Evolutionary conservation across 2,888 invertebrate species (phyloP).

Genomic region (Amblyjoppa fuscipennis): DNA sequence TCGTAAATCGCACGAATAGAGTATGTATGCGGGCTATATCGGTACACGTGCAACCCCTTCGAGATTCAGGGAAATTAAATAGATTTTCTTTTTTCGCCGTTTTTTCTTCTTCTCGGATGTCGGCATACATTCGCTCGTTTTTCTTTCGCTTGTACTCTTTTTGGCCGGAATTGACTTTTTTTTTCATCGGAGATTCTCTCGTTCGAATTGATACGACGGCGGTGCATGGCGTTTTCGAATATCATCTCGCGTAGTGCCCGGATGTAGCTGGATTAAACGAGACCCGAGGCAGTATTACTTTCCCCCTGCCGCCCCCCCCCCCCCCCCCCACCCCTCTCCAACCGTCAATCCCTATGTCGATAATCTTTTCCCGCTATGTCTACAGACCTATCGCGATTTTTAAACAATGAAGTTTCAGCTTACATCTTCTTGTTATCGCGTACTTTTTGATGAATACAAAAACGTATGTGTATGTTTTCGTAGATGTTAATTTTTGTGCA

Average conservation of each 20-base stretch:
- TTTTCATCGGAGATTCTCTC: neutral
- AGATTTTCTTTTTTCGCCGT: conserved; percentile 13
- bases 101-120: conserved; percentile 24
- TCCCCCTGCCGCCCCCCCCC: neutral
- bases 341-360: neutral
- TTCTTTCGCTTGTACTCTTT: conserved; percentile 4
- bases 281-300: neutral
- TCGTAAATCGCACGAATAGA: conserved; percentile 11
- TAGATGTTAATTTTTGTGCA: neutral
- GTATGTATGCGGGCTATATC: neutral
- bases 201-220: neutral
- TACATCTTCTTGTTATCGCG: neutral
- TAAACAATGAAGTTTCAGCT: neutral
- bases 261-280: conserved; percentile 51
- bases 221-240: conserved; percentile 37
- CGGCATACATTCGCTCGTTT: conserved; percentile 32
- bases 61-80: conserved; percentile 55
- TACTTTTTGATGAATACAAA: neutral
- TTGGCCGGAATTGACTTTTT: conserved; percentile 30
- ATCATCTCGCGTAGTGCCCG: conserved; percentile 46
- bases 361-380: neutral
- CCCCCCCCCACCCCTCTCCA: neutral
- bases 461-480: neutral
- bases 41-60: neutral
- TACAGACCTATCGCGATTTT: neutral